These are phyloP conservation scores for Cassiopea xamachana DNA, from an alignment of 30 jellyfish, hydroid and myxozoan species.

Conservation along the genomic window DNA sequence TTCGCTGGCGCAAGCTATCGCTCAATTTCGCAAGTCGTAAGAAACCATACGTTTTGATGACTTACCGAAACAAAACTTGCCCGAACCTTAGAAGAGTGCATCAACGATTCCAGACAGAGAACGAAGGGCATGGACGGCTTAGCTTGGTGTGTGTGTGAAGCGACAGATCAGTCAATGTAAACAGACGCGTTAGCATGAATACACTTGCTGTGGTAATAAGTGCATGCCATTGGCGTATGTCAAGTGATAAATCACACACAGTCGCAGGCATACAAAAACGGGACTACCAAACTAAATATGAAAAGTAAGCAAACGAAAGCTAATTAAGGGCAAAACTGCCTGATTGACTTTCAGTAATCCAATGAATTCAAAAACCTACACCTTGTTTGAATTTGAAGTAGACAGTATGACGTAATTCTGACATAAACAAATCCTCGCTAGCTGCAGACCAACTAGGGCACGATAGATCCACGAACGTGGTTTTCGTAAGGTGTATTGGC, in stretches of 20 bases:
- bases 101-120: background rate
- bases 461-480: too few relatives aligned
- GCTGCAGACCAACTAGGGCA: too few relatives aligned
- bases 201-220: conserved; percentile 12
- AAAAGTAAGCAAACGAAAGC: conserved; percentile 1
- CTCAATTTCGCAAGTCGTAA: background rate
- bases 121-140: background rate
- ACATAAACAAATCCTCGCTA: too few relatives aligned
- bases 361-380: background rate
- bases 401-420: background rate
- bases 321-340: background rate
- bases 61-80: background rate
- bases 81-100: background rate
- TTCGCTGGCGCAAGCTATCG: background rate
- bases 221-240: conserved; percentile 16
- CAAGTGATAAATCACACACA: conserved; percentile 17
- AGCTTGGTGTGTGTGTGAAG: background rate
- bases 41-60: background rate
- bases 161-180: background rate
- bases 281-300: conserved; percentile 5
- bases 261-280: background rate
- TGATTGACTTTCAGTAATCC: background rate
- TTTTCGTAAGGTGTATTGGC: too few relatives aligned
- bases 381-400: background rate
- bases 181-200: conserved; percentile 8